Percentiles rank a stretch among this genome's conserved stretches.
phyloP scores from a whole-genome alignment of 2,797 vertebrate species.

The Triplophysa bombifrons region DNA sequence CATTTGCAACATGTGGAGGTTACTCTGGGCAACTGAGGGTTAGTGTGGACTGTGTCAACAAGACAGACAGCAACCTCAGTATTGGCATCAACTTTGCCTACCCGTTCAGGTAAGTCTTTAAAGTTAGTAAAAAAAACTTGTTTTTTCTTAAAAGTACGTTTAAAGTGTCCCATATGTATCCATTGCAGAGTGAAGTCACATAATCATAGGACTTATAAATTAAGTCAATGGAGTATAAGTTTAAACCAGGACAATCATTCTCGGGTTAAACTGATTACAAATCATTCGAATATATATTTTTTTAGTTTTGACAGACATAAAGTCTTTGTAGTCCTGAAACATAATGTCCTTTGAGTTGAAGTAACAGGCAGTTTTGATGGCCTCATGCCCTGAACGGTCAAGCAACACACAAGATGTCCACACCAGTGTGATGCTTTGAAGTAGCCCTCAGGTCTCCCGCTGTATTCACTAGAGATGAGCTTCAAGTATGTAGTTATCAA shows the following conservation, averaged over 20 bases:
- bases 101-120: constrained; percentile 79
- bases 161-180: neutral
- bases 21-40: constrained; percentile 93
- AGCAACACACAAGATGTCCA: constrained; percentile 25
- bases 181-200: neutral
- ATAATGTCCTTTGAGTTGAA: neutral
- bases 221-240: neutral
- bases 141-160: neutral
- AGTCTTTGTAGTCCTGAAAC: neutral
- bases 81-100: constrained; percentile 91
- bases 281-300: neutral
- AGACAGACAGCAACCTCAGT: constrained; percentile 94
- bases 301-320: neutral
- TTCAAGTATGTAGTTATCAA: constrained; percentile 29
- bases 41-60: constrained; percentile 96
- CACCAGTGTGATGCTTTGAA: constrained; percentile 42
- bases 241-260: neutral
- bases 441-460: constrained; percentile 42
- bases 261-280: neutral
- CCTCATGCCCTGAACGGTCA: constrained; percentile 15
- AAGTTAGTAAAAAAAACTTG: too few relatives aligned
- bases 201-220: neutral
- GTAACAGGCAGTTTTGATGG: constrained; percentile 5
- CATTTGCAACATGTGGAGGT: constrained; percentile 97
- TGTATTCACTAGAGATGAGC: constrained; percentile 30